Conservation (phyloP, 53 echinoderm and acorn worm genomes). For the Holothuria leucospilota region DNA sequence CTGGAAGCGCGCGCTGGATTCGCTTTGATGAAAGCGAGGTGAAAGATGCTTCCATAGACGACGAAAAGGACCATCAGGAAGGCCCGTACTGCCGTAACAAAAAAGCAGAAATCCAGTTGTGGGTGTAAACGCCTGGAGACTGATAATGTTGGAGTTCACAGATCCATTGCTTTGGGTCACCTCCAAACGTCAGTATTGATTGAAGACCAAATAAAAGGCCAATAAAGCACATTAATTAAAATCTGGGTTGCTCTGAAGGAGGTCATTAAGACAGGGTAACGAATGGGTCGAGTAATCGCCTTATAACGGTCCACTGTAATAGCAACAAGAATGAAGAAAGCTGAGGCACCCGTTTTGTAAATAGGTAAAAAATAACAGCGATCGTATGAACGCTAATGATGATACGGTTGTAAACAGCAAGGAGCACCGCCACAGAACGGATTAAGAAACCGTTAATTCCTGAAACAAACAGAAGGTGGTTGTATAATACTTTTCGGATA, state of each 20-base stretch:
- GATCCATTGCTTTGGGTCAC: no score
- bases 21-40: no score
- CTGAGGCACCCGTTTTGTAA: not conserved
- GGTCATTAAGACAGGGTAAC: not conserved
- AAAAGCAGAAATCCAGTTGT: not conserved
- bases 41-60: no score
- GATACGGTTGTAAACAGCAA: not conserved
- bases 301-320: slow-evolving; percentile 10
- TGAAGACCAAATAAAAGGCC: not conserved
- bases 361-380: not conserved
- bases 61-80: no score
- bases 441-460: not conserved
- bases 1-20: no score
- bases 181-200: no score
- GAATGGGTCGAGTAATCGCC: not conserved
- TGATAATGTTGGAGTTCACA: no score
- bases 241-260: not conserved
- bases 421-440: not conserved
- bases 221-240: not conserved
- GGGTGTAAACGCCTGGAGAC: no score
- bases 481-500: not conserved
- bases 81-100: no score
- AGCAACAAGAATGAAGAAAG: not conserved
- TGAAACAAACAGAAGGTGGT: not conserved
- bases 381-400: not conserved